Evolutionary conservation across 2,113 vertebrate species (phyloP), one percentile per base, ranked within the genome.

Genomic region (Agapornis roseicollis): DNA sequence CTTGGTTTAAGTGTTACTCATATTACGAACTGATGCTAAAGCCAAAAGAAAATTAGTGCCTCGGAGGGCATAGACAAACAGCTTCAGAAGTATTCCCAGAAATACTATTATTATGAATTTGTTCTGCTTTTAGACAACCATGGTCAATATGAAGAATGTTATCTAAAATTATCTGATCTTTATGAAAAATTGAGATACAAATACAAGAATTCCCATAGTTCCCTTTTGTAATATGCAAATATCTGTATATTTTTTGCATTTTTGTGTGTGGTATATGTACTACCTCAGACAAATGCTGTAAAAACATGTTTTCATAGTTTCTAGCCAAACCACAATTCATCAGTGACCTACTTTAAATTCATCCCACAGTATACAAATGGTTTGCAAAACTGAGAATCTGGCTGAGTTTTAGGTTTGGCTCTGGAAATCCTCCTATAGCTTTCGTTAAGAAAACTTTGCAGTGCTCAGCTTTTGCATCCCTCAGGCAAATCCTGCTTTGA

Each of bases 241-340:
- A 91, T 95, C 72, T 94, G 79, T 93, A 95, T 96, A 94, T 90
- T 93, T 95, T 95, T 90, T 97, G 89, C 78, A 85, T 93, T 93
- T 93, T 94, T 85, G 88, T 97, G 94, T 96, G 95, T 93, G 95
- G 88, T 95, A 86, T 97, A 96, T 96, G 95, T 96, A 94, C 96
- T 97, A 97, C 96, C 96, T 97, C 97, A 97, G 94, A 97, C 91
- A 94, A 97, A 87, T 93, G 87, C 94, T 96, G 79, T 91, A 95
- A 88, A 81, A 95, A 78, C 33, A 0, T 46, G n/a, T 81, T 93
- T 69, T 52, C 91, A 64, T 74, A 85, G n/a, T 90, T 89, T 91
- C 89, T 74, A 70, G 65, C 87, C 93, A 90, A 88, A 85, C 81
- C 77, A 53, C 82, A 49, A 2, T 47, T 90, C 72, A 68, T 86